Base-by-base conservation (phyloP, 2,888 invertebrate genomes). In the Pasiphila rectangulata region DNA sequence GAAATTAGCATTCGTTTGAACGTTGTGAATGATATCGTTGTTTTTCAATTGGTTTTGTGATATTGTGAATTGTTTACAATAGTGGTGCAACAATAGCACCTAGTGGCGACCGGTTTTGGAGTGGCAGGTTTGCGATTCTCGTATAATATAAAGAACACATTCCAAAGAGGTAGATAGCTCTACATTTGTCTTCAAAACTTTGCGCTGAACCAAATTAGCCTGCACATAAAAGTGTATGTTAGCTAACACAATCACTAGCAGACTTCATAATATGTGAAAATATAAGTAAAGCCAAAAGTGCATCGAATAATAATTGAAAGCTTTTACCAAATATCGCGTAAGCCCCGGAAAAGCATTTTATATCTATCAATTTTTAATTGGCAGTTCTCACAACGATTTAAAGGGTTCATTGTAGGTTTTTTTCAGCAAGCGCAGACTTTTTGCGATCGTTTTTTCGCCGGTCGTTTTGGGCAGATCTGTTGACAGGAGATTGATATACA, bases 321-420 rank as follows among this genome's bases (percentile, higher is more conserved):
- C 51, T 45, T 37, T 41, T 40, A 36, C 39, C 35, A 38, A 46
- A 45, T 45, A 44, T 40, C 35, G 13, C 27, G 29, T 13, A 45
- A 35, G 37, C 23, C 46, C 21, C 29, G 44, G 46, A 46, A 50
- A 49, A 45, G 36, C 27, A 15, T 54, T 52, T 54, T 53, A 53
- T 77, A 81, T 84, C 80, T 85, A 86, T 87, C 83, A 87, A 82
- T 83, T 82, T 87, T 86, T 88, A 88, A 88, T 88, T 88, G 88
- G 87, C 87, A 87, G 79, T 80, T 87, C 79, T 78, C 83, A 80
- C 83, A 85, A 79, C 82, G 79, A 79, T 79, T 81, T 83, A 85
- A 83, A 79, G 74, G 77, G 75, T 64, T 86, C 85, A 83, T 79
- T 83, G 84, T 83, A 75, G 79, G 79, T 69, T 69, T 79, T 82